Percentiles rank a stretch among this genome's conserved stretches.
Evolutionary conservation across 1,140 invertebrate species (phyloP).

Genomic region (Himalopsyche phryganea): DNA sequence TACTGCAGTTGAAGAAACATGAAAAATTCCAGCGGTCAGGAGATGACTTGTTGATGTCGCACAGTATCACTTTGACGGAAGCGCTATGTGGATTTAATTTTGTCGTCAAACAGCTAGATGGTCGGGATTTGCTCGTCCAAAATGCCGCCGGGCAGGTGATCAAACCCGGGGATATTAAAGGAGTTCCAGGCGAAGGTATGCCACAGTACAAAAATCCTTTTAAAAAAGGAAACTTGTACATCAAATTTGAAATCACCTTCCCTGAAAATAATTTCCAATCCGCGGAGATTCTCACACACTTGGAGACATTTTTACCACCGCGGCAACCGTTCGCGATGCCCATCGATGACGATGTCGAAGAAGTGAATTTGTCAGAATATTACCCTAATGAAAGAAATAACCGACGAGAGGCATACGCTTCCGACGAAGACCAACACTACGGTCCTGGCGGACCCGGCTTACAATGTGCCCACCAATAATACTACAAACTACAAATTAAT

Average conservation of each 20-base stretch:
- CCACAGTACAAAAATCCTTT: conserved; percentile 78
- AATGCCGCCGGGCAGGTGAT: conserved; percentile 72
- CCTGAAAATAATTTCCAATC: conserved; percentile 76
- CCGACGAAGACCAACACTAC: conserved; percentile 61
- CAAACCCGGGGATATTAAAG: conserved; percentile 75
- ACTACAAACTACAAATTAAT: too few relatives aligned
- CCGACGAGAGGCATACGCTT: conserved; percentile 62
- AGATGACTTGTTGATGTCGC: conserved; percentile 73
- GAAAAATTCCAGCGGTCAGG: conserved; percentile 69
- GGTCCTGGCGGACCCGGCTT: conserved; percentile 56
- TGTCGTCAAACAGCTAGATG: conserved; percentile 81
- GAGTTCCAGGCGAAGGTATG: conserved; percentile 86
- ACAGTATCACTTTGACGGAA: conserved; percentile 76
- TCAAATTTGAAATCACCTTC: conserved; percentile 82
- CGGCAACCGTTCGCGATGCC: conserved; percentile 65
- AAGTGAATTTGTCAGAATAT: conserved; percentile 77
- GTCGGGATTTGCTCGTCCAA: conserved; percentile 70
- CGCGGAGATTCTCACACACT: conserved; percentile 62
- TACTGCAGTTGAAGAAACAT: conserved; percentile 82
- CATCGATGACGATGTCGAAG: conserved; percentile 72
- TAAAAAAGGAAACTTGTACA: conserved; percentile 82
- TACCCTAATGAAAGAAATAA: conserved; percentile 55
- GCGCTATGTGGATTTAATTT: conserved; percentile 87
- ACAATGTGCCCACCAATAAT: conserved; percentile 70
- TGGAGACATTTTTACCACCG: conserved; percentile 70